These are phyloP conservation scores for Sweltsa coloradensis DNA, from an alignment of 1,140 invertebrate genomes.

Conservation along the genomic window DNA sequence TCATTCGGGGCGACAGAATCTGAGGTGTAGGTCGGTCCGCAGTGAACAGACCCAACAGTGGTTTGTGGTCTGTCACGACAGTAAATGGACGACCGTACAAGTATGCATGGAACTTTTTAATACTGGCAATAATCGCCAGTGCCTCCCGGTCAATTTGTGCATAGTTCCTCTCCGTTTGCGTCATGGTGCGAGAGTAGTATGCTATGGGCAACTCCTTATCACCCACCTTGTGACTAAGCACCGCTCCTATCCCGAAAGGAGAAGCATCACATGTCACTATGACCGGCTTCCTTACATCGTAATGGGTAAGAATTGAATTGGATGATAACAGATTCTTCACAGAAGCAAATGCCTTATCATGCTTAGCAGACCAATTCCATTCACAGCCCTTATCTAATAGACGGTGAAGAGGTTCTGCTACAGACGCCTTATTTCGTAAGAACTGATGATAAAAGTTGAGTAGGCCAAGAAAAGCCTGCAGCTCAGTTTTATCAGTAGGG, in stretches of 20 bases:
- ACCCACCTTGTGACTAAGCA: slow-evolving; percentile 23
- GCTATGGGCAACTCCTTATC: slow-evolving; percentile 24
- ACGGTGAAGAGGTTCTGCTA: slow-evolving; percentile 11
- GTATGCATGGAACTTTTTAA: slow-evolving; percentile 25
- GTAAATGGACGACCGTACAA: slow-evolving; percentile 27
- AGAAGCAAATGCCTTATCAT: not conserved
- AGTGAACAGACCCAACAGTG: slow-evolving; percentile 30
- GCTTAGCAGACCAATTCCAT: slow-evolving; percentile 1
- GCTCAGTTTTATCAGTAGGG: slow-evolving; percentile 20
- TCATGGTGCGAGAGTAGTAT: slow-evolving; percentile 21
- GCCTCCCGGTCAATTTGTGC: slow-evolving; percentile 34
- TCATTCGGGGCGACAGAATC: slow-evolving; percentile 20
- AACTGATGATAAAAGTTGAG: slow-evolving; percentile 21
- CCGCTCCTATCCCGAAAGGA: slow-evolving; percentile 25
- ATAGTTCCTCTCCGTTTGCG: slow-evolving; percentile 30
- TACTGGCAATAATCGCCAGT: slow-evolving; percentile 19
- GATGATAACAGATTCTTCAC: not conserved
- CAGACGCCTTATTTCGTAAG: slow-evolving; percentile 12
- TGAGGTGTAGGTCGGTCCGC: slow-evolving; percentile 20
- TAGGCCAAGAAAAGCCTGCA: slow-evolving; percentile 20
- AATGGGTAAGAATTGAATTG: not conserved
- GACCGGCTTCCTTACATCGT: not conserved
- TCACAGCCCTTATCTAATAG: slow-evolving; percentile 8
- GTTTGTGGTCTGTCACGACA: slow-evolving; percentile 34
- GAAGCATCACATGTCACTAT: slow-evolving; percentile 30